phyloP scores from a whole-genome alignment of 2,797 vertebrate species.

The Chelidonichthys spinosus region DNA sequence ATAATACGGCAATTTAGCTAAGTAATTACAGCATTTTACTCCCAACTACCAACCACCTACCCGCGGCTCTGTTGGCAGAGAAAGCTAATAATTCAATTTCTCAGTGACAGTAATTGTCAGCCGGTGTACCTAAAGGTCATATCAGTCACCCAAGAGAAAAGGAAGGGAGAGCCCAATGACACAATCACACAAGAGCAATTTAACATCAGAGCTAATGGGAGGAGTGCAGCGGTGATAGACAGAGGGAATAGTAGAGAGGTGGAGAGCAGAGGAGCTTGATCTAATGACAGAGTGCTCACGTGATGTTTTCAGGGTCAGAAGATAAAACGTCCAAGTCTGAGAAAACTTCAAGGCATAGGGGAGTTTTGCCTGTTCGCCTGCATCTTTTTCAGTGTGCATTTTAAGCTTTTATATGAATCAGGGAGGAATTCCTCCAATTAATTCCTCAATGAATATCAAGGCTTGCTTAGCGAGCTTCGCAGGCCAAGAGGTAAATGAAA shows the following conservation, averaged over 20 bases:
- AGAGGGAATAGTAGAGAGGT: constrained; percentile 57
- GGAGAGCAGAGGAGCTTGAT: constrained; percentile 57
- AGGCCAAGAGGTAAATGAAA: background rate
- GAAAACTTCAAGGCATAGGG: background rate
- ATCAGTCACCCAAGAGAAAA: constrained; percentile 85
- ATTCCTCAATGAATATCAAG: background rate
- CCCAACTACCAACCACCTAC: constrained; percentile 82
- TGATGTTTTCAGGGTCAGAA: constrained; percentile 54
- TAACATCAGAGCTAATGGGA: constrained; percentile 85
- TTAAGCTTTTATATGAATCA: background rate
- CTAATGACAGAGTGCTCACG: constrained; percentile 45
- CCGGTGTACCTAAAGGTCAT: constrained; percentile 89
- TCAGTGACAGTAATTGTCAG: constrained; percentile 89
- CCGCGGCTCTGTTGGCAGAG: constrained; percentile 75
- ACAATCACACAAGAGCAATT: constrained; percentile 84
- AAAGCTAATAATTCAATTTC: constrained; percentile 90
- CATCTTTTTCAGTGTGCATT: background rate
- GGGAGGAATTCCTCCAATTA: background rate
- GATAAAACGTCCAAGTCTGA: constrained; percentile 10
- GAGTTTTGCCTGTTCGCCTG: background rate
- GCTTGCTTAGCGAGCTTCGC: background rate
- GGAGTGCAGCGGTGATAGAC: constrained; percentile 79
- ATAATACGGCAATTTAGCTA: constrained; percentile 89
- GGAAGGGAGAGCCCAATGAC: constrained; percentile 78
- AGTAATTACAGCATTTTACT: constrained; percentile 89